Evolutionary conservation across 2,888 invertebrate species (phyloP).

Genomic region (Andrena haemorrhoa): DNA sequence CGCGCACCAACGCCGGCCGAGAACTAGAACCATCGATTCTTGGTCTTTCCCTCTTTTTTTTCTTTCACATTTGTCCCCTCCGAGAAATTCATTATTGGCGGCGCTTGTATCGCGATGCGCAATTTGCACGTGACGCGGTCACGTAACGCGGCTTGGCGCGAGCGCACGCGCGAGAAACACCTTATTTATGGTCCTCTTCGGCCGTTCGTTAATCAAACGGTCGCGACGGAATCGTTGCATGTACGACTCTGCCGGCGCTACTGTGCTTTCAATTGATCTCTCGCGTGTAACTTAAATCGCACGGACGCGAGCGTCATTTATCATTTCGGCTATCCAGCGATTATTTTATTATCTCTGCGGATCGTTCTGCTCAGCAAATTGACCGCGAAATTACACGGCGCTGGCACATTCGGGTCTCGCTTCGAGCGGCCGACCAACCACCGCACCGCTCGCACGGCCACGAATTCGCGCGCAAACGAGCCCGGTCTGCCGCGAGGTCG

Average conservation of each 20-base stretch:
- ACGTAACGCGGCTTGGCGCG: conserved; percentile 43
- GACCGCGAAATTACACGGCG: too few species aligned
- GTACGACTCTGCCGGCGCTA: conserved; percentile 21
- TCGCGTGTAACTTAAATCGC: conserved; percentile 2
- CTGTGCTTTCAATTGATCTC: conserved; percentile 33
- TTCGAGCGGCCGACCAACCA: too few species aligned
- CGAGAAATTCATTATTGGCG: conserved; percentile 54
- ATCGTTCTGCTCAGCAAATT: too few species aligned
- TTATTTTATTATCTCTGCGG: background rate
- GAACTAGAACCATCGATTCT: conserved; percentile 41
- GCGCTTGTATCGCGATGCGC: conserved; percentile 57
- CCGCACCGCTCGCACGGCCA: background rate
- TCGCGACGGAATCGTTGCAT: conserved; percentile 39
- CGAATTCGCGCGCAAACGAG: conserved; percentile 30
- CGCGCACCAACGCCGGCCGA: background rate
- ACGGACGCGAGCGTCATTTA: conserved; percentile 4
- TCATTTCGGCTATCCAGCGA: background rate
- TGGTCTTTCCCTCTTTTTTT: conserved; percentile 3
- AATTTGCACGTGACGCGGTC: conserved; percentile 62
- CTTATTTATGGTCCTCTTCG: conserved; percentile 45
- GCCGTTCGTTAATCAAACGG: conserved; percentile 50
- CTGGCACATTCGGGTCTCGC: too few species aligned
- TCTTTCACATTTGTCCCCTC: conserved; percentile 29
- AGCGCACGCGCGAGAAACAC: background rate
- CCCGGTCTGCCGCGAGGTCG: conserved; percentile 37